Evolutionary conservation across 2,888 invertebrate genomes (phyloP), one percentile per base, ranked within the genome.

Genomic region (Chloroclystis v-ata): DNA sequence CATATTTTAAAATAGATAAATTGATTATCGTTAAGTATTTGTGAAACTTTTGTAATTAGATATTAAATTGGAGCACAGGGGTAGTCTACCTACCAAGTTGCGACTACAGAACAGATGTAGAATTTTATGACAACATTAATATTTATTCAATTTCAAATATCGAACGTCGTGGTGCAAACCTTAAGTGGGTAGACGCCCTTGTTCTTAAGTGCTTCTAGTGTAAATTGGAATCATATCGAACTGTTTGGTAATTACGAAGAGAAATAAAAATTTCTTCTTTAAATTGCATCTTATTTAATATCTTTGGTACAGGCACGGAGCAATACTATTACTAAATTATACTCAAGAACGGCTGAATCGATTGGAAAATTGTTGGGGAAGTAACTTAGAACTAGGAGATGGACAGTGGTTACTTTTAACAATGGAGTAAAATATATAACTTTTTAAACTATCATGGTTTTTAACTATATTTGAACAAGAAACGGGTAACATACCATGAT

Each of bases 161-260:
- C 26, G 8, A 8, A 26, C 1, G 9, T 4, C 11, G 35, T 16
- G 2, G 33, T 6, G 28, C 14, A 14, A 16, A 11, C 24, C 32
- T 47, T 38, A 29, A 8, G 45, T 46, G 45, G 46, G 29, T 38
- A 37, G 43, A 14, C 25, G 28, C 7, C 32, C 25, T 46, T 57
- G 49, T 72, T 65, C 37, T 28, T 66, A 62, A 63, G 5, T 67
- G 71, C 75, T 76, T 76, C 66, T 82, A 78, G 69, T 75, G 67
- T 76, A 73, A 68, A 69, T 55, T 59, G 72, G 73, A 81, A 78
- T 76, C 85, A 86, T 86, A 86, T 86, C 85, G 85, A 79, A 78
- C 66, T 69, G 70, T 78, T 84, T 85, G 79, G 75, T 79, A 77
- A 78, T 75, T 82, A 77, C 73, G 70, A 73, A 80, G 75, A 75